phyloP scores from a whole-genome alignment of 2,888 invertebrate genomes.

The Copidosoma aretas region DNA sequence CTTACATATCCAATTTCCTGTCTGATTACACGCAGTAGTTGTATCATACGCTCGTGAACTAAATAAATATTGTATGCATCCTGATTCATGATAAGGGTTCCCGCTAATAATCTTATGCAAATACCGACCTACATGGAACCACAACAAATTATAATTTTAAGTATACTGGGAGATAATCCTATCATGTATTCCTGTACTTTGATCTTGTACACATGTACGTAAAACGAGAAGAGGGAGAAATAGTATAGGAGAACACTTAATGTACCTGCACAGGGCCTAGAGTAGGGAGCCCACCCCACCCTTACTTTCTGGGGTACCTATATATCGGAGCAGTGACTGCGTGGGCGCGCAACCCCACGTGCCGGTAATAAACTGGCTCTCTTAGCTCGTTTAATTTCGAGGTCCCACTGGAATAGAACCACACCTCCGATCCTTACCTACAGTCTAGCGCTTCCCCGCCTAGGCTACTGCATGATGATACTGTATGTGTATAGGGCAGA shows the following conservation, averaged over 20 bases:
- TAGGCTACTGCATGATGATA: background rate
- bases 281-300: background rate
- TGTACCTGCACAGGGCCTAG: constrained; percentile 31
- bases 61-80: too few relatives aligned
- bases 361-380: constrained; percentile 58
- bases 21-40: too few relatives aligned
- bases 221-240: background rate
- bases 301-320: too few relatives aligned
- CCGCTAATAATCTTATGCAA: too few relatives aligned
- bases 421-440: background rate
- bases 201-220: too few relatives aligned
- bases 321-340: constrained; percentile 6
- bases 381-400: constrained; percentile 43
- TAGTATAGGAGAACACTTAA: constrained; percentile 22
- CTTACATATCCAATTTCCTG: too few relatives aligned
- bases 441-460: background rate
- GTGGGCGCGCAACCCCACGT: constrained; percentile 50
- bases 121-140: too few relatives aligned
- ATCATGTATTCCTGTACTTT: too few relatives aligned
- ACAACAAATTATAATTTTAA: too few relatives aligned
- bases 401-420: background rate
- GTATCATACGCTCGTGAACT: too few relatives aligned
- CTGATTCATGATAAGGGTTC: too few relatives aligned
- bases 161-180: too few relatives aligned
- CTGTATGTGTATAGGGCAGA: background rate